Evolutionary conservation across 2,113 vertebrate species (phyloP).

Genomic region (Dicentrarchus labrax): DNA sequence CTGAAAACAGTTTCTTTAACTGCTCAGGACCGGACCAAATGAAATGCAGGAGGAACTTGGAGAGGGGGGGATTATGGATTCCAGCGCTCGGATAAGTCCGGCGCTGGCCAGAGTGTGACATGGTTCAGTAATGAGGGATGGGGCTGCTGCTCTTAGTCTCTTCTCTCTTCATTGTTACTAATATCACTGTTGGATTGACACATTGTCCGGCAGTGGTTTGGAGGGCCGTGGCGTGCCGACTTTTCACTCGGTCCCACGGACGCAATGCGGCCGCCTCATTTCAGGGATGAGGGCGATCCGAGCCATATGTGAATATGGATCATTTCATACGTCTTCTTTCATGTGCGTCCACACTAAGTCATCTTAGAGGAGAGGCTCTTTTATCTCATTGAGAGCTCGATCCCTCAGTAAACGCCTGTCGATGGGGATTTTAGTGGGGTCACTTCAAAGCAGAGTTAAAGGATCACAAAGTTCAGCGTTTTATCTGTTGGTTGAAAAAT

Average conservation of each 20-base stretch:
- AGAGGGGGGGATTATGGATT: constrained; percentile 92
- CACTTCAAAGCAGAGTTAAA: constrained; percentile 90
- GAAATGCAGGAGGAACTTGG: constrained; percentile 91
- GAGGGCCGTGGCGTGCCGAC: constrained; percentile 6
- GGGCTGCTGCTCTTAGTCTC: constrained; percentile 26
- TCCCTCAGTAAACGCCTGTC: constrained; percentile 84
- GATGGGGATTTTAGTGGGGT: constrained; percentile 91
- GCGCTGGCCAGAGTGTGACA: constrained; percentile 92
- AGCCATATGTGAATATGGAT: constrained; percentile 38
- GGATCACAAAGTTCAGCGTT: constrained; percentile 4
- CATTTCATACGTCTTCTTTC: constrained; percentile 46
- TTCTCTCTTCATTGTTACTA: constrained; percentile 40
- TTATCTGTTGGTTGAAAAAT: neutral
- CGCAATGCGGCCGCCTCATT: neutral
- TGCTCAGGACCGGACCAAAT: constrained; percentile 91
- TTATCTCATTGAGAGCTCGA: constrained; percentile 23
- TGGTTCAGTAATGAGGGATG: constrained; percentile 98
- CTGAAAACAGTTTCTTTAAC: constrained; percentile 97
- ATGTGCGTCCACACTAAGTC: constrained; percentile 1
- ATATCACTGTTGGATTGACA: constrained; percentile 40
- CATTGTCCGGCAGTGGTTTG: constrained; percentile 34
- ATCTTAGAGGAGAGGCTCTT: constrained; percentile 28
- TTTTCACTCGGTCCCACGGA: constrained; percentile 11
- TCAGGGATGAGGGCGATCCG: constrained; percentile 1
- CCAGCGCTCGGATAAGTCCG: constrained; percentile 87